These are phyloP conservation scores for Scaptomyza cyrtandrae DNA, from an alignment of 2,888 invertebrate genomes.

Conservation along the genomic window DNA sequence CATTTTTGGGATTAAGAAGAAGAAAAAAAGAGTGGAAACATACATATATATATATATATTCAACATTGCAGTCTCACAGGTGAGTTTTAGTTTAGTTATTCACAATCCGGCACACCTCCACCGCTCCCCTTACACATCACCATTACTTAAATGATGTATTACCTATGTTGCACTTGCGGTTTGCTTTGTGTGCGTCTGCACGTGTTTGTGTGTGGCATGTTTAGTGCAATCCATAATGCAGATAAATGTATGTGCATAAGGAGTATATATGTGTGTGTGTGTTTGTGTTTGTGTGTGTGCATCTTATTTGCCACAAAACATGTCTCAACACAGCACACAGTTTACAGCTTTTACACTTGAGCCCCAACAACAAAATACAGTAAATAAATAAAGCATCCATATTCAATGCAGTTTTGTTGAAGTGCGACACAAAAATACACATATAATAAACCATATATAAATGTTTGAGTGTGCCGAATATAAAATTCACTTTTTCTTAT, in stretches of 20 bases:
- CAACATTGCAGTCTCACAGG: conserved; percentile 52
- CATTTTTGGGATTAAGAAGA: conserved; percentile 62
- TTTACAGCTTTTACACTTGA: conserved; percentile 18
- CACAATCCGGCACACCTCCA: background rate
- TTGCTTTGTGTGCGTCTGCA: conserved; percentile 22
- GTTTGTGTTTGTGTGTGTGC: conserved; percentile 12
- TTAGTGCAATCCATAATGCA: conserved; percentile 80
- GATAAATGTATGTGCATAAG: conserved; percentile 54
- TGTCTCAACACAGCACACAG: conserved; percentile 1
- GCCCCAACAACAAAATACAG: conserved; percentile 3
- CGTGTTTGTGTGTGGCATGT: conserved; percentile 68
- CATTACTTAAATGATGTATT: conserved; percentile 72
- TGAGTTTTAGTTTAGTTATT: conserved; percentile 48
- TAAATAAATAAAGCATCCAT: conserved; percentile 27
- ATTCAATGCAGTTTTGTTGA: too few species aligned
- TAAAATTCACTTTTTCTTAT: background rate
- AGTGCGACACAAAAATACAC: too few species aligned
- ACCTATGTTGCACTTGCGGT: conserved; percentile 63
- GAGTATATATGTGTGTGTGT: conserved; percentile 5
- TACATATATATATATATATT: background rate
- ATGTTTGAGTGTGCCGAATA: background rate
- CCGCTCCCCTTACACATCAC: background rate
- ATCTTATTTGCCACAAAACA: conserved; percentile 25
- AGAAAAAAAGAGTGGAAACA: conserved; percentile 8
- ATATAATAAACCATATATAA: too few species aligned